Conservation (phyloP, 2,797 vertebrate species). For the Nasua narica region DNA sequence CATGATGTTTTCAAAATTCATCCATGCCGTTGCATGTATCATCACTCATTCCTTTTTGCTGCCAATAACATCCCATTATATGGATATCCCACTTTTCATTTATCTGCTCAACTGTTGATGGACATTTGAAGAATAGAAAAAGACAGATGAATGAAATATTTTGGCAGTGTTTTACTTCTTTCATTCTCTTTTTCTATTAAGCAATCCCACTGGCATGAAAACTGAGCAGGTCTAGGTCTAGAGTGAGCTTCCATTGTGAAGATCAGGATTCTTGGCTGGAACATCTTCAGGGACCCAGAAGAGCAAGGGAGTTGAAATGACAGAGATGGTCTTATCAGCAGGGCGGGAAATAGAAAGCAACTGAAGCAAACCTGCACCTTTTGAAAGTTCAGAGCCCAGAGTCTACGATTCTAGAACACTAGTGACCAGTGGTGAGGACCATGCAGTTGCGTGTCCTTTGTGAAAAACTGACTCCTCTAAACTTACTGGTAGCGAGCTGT, state of each 20-base stretch:
- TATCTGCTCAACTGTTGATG: background rate
- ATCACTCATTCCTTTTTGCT: background rate
- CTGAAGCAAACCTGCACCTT: background rate
- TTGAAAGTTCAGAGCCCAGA: background rate
- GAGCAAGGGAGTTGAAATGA: background rate
- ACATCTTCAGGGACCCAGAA: background rate
- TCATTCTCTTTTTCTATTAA: background rate
- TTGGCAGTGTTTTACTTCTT: background rate
- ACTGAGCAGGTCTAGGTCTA: background rate
- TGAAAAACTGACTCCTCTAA: background rate
- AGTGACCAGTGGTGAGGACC: background rate
- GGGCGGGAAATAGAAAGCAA: background rate
- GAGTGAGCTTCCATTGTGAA: background rate
- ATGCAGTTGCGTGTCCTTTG: background rate
- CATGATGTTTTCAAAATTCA: background rate
- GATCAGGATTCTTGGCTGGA: background rate
- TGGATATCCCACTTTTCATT: no score
- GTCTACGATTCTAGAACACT: background rate
- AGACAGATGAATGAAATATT: background rate
- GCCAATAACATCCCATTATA: background rate
- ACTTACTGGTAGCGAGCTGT: no score
- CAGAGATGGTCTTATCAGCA: background rate
- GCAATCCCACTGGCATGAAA: background rate
- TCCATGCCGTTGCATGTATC: fast-evolving
- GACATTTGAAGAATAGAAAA: background rate